Percentiles rank a stretch among this genome's conserved stretches.
These are phyloP conservation scores for Pentalonia nigronervosa DNA, from an alignment of 1,140 invertebrate genomes.

Conservation along the genomic window DNA sequence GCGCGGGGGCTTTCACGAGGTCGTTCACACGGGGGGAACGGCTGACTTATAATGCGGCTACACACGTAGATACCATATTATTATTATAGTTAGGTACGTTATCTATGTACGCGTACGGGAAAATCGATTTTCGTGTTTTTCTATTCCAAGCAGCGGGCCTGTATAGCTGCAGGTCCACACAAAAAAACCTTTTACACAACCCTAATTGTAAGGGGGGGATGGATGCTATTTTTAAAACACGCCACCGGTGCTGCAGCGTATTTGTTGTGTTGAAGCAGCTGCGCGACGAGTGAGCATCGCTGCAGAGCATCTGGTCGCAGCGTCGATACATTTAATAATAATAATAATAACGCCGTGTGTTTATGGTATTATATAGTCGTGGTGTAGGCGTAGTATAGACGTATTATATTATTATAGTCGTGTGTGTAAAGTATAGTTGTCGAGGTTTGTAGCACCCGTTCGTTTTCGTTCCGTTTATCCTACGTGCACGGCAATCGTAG, in stretches of 20 bases:
- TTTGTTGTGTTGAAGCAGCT: not conserved
- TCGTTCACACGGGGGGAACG: slow-evolving; percentile 41
- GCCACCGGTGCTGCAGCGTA: not conserved
- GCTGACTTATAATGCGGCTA: not conserved
- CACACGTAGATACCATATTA: not conserved
- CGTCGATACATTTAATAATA: not conserved
- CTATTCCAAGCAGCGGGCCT: not conserved
- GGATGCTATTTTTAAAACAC: slow-evolving; percentile 7
- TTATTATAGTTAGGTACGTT: not conserved
- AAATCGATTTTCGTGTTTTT: slow-evolving; percentile 11
- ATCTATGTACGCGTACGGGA: not conserved
- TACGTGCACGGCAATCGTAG: not conserved
- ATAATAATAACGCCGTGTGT: not conserved
- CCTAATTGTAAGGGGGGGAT: not conserved
- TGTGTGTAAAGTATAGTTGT: not conserved
- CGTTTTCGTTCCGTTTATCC: not conserved
- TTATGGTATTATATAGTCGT: not conserved
- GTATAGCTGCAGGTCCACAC: not conserved
- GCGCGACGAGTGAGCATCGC: not conserved
- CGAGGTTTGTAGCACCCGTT: not conserved
- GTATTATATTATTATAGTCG: no score
- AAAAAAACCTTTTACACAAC: not conserved
- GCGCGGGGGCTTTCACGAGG: slow-evolving; percentile 52
- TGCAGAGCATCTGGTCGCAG: slow-evolving; percentile 41
- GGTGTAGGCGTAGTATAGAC: slow-evolving; percentile 14